Percentiles rank a stretch among this genome's conserved stretches.
These are phyloP conservation scores for Numenius arquata DNA, from an alignment of 2,113 vertebrate genomes.

Conservation along the genomic window DNA sequence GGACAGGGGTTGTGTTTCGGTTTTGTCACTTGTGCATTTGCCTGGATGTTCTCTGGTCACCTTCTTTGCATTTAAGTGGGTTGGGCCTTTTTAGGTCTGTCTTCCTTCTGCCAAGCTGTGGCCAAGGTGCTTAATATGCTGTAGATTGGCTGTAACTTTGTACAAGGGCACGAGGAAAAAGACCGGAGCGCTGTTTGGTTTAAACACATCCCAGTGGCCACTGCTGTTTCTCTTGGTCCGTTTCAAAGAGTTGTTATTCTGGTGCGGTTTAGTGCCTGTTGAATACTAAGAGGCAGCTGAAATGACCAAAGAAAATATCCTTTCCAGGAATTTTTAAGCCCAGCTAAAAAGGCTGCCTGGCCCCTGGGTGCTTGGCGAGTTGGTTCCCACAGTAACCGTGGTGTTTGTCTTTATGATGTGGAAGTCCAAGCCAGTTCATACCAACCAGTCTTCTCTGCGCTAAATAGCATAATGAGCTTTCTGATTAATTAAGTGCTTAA, in stretches of 20 bases:
- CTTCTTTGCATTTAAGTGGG: not conserved
- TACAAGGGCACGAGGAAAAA: not conserved
- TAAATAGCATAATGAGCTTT: not conserved
- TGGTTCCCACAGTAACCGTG: slow-evolving; percentile 43
- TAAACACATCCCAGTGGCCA: not conserved
- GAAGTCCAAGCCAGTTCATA: not conserved
- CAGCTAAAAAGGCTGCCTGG: not conserved
- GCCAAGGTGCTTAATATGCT: not conserved
- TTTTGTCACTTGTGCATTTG: not conserved
- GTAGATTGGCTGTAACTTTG: not conserved
- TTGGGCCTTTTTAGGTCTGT: not conserved
- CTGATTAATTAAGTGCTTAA: not conserved
- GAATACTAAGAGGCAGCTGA: not conserved
- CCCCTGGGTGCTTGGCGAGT: not conserved
- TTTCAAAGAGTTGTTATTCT: not conserved
- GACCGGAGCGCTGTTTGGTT: not conserved
- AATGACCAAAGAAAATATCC: not conserved
- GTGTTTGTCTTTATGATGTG: not conserved
- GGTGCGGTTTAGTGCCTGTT: not conserved
- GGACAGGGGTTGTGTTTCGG: not conserved
- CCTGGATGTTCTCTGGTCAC: not conserved
- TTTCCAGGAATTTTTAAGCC: not conserved
- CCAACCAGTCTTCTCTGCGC: not conserved
- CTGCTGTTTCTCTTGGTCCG: not conserved
- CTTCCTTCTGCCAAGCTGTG: not conserved